Evolutionary conservation across 2,113 vertebrate species (phyloP).

Genomic region (Sclerurus mexicanus): DNA sequence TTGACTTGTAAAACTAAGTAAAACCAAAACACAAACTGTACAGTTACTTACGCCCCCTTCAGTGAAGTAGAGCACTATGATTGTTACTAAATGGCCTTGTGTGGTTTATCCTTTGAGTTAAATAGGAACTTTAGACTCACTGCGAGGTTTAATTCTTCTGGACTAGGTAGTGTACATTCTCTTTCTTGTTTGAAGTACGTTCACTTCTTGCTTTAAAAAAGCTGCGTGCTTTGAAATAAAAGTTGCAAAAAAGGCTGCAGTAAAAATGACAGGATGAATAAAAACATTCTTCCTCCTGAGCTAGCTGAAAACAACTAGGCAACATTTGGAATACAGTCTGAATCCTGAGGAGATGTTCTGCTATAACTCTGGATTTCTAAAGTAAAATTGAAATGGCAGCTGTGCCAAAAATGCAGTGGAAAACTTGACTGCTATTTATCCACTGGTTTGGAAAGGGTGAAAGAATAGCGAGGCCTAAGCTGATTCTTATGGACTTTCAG

Average conservation of each 20-base stretch:
- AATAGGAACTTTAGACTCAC: not conserved
- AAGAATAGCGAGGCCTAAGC: not conserved
- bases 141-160: not conserved
- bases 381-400: not conserved
- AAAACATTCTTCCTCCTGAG: not conserved
- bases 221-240: not conserved
- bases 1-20: slow-evolving; percentile 40
- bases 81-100: not conserved
- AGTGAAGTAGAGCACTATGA: not conserved
- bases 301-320: not conserved
- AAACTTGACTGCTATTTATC: not conserved
- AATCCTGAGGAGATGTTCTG: not conserved
- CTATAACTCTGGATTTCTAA: not conserved
- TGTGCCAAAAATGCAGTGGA: not conserved
- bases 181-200: not conserved
- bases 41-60: not conserved
- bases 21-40: not conserved
- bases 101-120: not conserved
- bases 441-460: not conserved
- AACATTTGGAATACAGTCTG: not conserved
- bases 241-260: not conserved
- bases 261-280: not conserved
- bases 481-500: not conserved
- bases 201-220: not conserved
- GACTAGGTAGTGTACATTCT: not conserved